These are phyloP conservation scores for Odontamblyopus lacepedii DNA, from an alignment of 2,797 vertebrate genomes.

Conservation along the genomic window DNA sequence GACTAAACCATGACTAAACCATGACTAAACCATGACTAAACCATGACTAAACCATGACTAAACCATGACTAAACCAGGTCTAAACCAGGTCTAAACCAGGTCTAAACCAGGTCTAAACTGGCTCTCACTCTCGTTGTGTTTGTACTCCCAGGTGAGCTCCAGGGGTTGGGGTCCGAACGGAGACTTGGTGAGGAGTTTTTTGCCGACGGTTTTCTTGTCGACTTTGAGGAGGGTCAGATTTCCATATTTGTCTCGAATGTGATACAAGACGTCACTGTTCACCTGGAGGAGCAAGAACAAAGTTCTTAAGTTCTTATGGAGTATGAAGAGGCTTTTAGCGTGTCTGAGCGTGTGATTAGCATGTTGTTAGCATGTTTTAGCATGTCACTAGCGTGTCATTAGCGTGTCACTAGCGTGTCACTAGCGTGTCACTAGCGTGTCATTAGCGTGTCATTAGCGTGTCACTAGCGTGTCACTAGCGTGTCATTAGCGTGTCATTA, in stretches of 20 bases:
- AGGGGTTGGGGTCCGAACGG: conserved; percentile 49
- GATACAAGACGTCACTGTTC: conserved; percentile 85
- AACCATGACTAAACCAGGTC: not conserved
- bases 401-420: no score
- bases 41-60: no score
- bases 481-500: not conserved
- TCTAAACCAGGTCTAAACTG: not conserved
- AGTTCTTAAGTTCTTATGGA: no score
- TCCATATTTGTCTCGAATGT: conserved; percentile 75
- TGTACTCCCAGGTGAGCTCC: conserved; percentile 84
- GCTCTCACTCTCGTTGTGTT: conserved; percentile 81
- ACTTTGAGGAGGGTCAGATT: conserved; percentile 55
- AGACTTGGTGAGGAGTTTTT: conserved; percentile 80
- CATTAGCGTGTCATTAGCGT: no score
- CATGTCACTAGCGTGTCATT: no score
- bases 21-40: not conserved
- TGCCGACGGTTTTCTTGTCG: conserved; percentile 77
- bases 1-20: not conserved
- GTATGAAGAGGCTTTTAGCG: no score
- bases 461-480: no score
- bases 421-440: no score
- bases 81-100: not conserved
- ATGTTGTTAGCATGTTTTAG: no score
- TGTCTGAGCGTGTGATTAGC: no score
- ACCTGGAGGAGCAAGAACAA: conserved; percentile 61